Percentiles rank a stretch among this genome's conserved stretches.
phyloP scores from a whole-genome alignment of 2,888 invertebrate species.

The Coelogynopora nodosa region DNA sequence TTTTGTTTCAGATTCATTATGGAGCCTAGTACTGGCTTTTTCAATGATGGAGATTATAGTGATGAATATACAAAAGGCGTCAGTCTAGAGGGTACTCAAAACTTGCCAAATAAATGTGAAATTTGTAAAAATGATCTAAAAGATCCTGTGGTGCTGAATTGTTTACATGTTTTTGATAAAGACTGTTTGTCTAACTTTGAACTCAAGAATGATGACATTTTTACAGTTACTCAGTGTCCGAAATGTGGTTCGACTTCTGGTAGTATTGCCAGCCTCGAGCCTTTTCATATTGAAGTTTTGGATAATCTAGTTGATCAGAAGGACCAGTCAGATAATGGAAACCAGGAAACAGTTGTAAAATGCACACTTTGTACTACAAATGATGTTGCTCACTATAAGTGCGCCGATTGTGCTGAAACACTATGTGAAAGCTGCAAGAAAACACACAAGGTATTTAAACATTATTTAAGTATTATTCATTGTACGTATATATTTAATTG shows the following conservation, averaged over 20 bases:
- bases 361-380: conserved; percentile 39
- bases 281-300: neutral
- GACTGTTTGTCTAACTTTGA: conserved; percentile 39
- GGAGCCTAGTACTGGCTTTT: neutral
- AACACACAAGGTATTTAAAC: conserved; percentile 33
- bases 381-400: conserved; percentile 36
- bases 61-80: conserved; percentile 23
- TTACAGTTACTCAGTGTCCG: conserved; percentile 12
- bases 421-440: conserved; percentile 40
- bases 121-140: conserved; percentile 32
- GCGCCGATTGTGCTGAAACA: conserved; percentile 40
- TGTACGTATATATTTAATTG: too few relatives aligned
- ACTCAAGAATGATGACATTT: conserved; percentile 17
- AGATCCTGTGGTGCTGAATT: conserved; percentile 30
- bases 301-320: neutral
- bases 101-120: conserved; percentile 34
- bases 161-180: conserved; percentile 37
- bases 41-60: neutral
- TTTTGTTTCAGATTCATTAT: neutral
- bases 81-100: conserved; percentile 30
- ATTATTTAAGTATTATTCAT: neutral
- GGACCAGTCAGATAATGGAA: neutral
- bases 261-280: conserved; percentile 26
- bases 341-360: conserved; percentile 2
- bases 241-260: conserved; percentile 27